These are phyloP conservation scores for Siphlonurus alternatus DNA, from an alignment of 2,888 invertebrate genomes.

Conservation along the genomic window DNA sequence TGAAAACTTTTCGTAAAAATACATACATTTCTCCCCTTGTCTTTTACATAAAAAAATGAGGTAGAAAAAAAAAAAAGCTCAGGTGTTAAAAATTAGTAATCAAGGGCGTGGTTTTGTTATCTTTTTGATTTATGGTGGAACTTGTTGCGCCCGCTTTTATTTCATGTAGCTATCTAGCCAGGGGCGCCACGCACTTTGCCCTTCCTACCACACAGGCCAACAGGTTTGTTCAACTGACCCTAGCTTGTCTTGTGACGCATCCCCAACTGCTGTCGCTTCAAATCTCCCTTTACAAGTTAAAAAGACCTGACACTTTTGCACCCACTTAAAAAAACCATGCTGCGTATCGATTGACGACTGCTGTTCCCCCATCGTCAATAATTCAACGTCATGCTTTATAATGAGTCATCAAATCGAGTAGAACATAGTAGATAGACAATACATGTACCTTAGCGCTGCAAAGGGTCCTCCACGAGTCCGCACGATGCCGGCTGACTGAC, in stretches of 20 bases:
- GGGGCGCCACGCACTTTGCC: not conserved
- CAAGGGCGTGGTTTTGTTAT: not conserved
- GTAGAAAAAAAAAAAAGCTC: not conserved
- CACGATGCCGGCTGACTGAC: not conserved
- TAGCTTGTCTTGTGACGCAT: too few species aligned
- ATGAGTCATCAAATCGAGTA: not conserved
- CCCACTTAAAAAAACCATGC: not conserved
- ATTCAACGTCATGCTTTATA: not conserved
- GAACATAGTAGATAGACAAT: not conserved
- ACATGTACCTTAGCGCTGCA: not conserved
- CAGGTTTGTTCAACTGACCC: not conserved
- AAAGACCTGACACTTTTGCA: not conserved
- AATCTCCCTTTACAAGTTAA: not conserved
- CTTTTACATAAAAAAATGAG: too few species aligned
- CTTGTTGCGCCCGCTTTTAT: not conserved
- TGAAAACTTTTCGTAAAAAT: too few species aligned
- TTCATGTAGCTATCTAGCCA: too few species aligned
- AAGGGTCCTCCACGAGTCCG: not conserved
- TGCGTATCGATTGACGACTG: not conserved
- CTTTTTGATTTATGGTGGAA: not conserved
- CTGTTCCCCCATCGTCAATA: not conserved
- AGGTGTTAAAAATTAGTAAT: not conserved
- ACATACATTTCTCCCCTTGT: too few species aligned
- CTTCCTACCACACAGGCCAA: not conserved
- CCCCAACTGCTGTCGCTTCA: not conserved